Evolutionary conservation across 1,140 invertebrate species (phyloP).

Genomic region (Psilanteris sp.): DNA sequence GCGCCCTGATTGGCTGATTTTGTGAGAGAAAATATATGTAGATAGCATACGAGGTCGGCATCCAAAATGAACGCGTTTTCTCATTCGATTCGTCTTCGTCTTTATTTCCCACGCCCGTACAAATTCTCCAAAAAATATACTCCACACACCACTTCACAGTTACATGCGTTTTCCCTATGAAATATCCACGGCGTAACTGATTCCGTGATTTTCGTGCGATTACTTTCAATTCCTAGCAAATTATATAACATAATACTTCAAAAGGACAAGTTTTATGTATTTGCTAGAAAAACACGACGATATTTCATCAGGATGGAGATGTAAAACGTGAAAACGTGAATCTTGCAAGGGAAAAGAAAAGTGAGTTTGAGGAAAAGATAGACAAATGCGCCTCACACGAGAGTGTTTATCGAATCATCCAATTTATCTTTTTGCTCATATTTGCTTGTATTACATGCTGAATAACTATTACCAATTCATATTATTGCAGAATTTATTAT

Average conservation of each 20-base stretch:
- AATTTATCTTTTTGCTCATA: constrained; percentile 10
- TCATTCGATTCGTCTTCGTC: constrained; percentile 60
- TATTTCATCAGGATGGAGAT: constrained; percentile 40
- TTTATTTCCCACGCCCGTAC: constrained; percentile 43
- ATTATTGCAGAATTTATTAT: no score
- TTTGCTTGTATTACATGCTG: background rate
- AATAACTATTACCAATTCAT: no score
- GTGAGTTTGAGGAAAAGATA: constrained; percentile 18
- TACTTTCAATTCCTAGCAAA: constrained; percentile 56
- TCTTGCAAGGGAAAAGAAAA: constrained; percentile 9
- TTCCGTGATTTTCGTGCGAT: constrained; percentile 53
- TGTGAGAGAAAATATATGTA: constrained; percentile 66
- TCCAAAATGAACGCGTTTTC: constrained; percentile 62
- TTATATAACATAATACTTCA: constrained; percentile 52
- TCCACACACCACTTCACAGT: constrained; percentile 46
- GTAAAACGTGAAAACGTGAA: constrained; percentile 37
- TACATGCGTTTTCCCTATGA: constrained; percentile 38
- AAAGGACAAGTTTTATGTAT: constrained; percentile 36
- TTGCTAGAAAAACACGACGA: constrained; percentile 34
- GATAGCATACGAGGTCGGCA: constrained; percentile 63
- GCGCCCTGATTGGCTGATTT: constrained; percentile 67
- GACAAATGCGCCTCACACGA: constrained; percentile 2
- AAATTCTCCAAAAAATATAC: constrained; percentile 54
- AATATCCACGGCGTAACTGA: constrained; percentile 58
- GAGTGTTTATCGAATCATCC: constrained; percentile 21